Evolutionary conservation across 2,113 vertebrate species (phyloP).

Genomic region (Sinocyclocheilus rhinocerous): DNA sequence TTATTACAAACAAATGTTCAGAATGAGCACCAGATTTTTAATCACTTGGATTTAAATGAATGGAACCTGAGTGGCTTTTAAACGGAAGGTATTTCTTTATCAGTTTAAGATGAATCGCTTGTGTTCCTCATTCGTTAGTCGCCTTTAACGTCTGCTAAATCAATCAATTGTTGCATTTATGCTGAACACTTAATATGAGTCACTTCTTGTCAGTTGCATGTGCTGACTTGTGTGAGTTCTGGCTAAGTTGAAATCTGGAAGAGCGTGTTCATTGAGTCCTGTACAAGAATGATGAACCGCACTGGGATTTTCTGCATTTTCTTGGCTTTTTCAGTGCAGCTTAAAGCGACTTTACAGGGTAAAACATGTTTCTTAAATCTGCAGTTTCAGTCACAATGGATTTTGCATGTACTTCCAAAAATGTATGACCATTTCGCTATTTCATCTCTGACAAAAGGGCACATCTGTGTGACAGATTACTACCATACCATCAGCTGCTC

Average conservation of each 20-base stretch:
- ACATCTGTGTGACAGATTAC: constrained; percentile 57
- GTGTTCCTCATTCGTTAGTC: no score
- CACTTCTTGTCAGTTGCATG: not conserved
- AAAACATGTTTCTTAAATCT: not conserved
- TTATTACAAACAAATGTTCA: not conserved
- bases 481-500: constrained; percentile 46
- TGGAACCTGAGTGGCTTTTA: not conserved
- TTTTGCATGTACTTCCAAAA: not conserved
- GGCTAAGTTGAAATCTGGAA: not conserved
- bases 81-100: not conserved
- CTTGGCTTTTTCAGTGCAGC: constrained; percentile 12
- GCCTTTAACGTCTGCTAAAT: no score
- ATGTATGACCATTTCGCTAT: not conserved
- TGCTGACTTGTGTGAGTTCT: not conserved
- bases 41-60: not conserved
- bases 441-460: constrained; percentile 14
- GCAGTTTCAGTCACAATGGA: not conserved
- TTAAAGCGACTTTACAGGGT: constrained; percentile 3
- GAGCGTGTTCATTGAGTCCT: no score
- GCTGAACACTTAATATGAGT: not conserved
- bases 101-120: no score
- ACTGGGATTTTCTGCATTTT: constrained; percentile 30
- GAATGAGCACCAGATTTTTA: not conserved
- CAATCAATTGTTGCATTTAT: not conserved
- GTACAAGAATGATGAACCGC: constrained; percentile 12